Evolutionary conservation across 1,140 invertebrate genomes (phyloP), one percentile per base, ranked within the genome.

Genomic region (Ceratosolen fusciceps): DNA sequence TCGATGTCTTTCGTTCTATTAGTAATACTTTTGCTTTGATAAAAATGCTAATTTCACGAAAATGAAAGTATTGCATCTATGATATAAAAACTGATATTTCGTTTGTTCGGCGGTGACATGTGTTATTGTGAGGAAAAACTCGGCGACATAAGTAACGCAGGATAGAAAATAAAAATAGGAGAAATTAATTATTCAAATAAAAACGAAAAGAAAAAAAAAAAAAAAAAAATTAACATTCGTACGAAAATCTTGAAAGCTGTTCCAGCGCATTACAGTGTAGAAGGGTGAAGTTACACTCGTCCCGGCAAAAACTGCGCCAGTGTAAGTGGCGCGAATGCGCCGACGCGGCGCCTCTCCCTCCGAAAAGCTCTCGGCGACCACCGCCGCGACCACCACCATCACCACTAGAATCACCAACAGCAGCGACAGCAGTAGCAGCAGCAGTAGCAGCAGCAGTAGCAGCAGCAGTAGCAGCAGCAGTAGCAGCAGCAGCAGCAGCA

Each of bases 281-380:
- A 39, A 43, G 37, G n/a, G 65, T 43, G 54, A 74, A 74, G 29
- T 43, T 37, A n/a, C 24, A 34, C 58, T 34, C 29, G 3, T 29
- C 8, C 9, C 8, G 4, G 58, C 10, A 43, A 60, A 74, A 60
- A 60, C 26, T 47, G 8, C 10, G 58, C 24, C 24, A 21, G 19
- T 12, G n/a, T 14, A 19, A 52, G 19, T 85, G 86, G 85, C 84
- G 87, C 84, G 74, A 79, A 85, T 86, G 84, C 84, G 83, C 85
- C 80, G 82, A 82, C 81, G 83, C 84, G 83, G 82, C 79, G 82
- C 76, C 78, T 79, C 19, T 52, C 60, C 29, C 52, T 74, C 26
- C 39, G 49, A 39, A 77, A 71, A 70, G 75, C 65, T 58, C 52
- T 62, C 37, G 37, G 19, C 56, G 14, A 31, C 34, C 26, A 67